Conservation (phyloP, 2,888 invertebrate genomes). For the Leptinotarsa peninsularis region DNA sequence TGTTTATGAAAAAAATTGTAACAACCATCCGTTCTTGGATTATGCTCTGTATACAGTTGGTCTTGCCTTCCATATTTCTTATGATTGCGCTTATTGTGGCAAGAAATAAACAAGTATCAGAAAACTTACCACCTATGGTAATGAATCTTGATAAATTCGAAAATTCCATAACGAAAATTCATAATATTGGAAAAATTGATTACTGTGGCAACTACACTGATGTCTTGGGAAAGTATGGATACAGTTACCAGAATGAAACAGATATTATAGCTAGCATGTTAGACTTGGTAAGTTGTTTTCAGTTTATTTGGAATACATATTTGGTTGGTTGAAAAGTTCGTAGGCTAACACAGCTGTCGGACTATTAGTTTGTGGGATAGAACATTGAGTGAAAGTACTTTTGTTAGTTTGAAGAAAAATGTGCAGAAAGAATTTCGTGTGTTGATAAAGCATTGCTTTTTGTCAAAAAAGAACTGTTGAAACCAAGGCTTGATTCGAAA, state of each 20-base stretch:
- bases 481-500: no score
- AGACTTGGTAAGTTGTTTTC: constrained; percentile 43
- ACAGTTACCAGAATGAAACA: constrained; percentile 48
- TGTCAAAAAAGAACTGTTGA: no score
- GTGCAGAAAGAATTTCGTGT: no score
- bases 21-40: constrained; percentile 75
- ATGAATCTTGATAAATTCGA: constrained; percentile 69
- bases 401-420: no score
- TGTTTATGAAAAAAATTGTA: constrained; percentile 63
- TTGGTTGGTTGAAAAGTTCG: neutral
- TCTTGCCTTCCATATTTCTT: constrained; percentile 77
- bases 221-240: constrained; percentile 58
- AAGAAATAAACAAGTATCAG: constrained; percentile 65
- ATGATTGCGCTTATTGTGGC: constrained; percentile 73
- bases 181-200: constrained; percentile 30
- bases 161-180: constrained; percentile 60
- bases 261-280: constrained; percentile 48
- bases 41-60: constrained; percentile 74
- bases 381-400: no score
- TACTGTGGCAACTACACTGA: constrained; percentile 23
- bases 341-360: no score
- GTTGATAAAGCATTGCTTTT: no score
- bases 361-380: no score
- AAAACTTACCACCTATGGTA: constrained; percentile 70
- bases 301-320: neutral